A percentile compares a stretch with the other conserved stretches of the same genome.
These are phyloP conservation scores for Mirza zaza DNA, from an alignment of 2,113 vertebrate genomes.

Conservation along the genomic window DNA sequence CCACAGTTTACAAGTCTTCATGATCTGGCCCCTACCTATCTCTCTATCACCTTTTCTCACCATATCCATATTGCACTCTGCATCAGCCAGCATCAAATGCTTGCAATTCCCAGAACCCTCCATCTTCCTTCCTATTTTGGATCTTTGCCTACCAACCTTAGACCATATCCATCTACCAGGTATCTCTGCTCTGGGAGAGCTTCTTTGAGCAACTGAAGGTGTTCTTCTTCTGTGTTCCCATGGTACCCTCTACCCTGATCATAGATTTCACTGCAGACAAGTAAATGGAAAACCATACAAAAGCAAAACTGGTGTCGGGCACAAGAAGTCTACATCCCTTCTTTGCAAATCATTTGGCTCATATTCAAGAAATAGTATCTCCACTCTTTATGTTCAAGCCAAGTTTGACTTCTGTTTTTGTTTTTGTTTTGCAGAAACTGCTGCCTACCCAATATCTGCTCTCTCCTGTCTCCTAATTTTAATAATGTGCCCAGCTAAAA, in stretches of 20 bases:
- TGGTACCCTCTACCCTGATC: not conserved
- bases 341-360: not conserved
- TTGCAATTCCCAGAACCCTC: not conserved
- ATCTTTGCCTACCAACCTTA: not conserved
- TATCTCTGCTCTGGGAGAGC: not conserved
- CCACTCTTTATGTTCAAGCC: not conserved
- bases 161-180: not conserved
- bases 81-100: not conserved
- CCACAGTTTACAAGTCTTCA: not conserved
- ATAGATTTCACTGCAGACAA: not conserved
- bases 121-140: not conserved
- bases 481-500: not conserved
- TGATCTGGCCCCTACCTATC: not conserved
- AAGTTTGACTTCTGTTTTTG: not conserved
- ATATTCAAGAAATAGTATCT: conserved; percentile 18
- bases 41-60: not conserved
- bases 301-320: not conserved
- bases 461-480: not conserved
- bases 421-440: not conserved
- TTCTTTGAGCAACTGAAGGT: not conserved
- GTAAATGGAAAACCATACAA: not conserved
- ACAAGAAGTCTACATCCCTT: not conserved
- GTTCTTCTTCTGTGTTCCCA: not conserved
- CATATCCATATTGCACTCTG: not conserved
- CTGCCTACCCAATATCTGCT: not conserved